Evolutionary conservation across 2,888 invertebrate species (phyloP), one percentile per base, ranked within the genome.

Genomic region (Lycocerus yunnanus): DNA sequence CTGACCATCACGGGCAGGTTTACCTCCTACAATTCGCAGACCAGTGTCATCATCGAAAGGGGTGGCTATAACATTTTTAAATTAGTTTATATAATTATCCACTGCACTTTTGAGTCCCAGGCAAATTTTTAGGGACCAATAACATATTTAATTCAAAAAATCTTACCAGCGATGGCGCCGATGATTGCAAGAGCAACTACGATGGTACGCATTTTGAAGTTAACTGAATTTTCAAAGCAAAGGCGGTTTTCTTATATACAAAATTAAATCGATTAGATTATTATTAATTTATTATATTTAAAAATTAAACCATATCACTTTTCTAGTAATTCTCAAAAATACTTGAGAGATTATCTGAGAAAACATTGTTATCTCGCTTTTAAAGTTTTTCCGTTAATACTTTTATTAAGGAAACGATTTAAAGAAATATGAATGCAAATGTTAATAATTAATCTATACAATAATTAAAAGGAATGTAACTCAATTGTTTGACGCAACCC

Each of bases 11-110:
- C 85, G 85, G 0, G 88, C 86, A 20, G 84, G 84, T 66, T 82
- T 82, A 0, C 89, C 89, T 2, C 89, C 89, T 0, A 89, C 89
- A 43, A 89, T 89, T 76, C 86, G 43, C n/a, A 43, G 43, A 43
- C 43, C n/a, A n/a, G n/a, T 0, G 2, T 43, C 43, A 43, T 43
- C 43, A 6, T 43, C 43, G 13, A 43, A n/a, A 2, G n/a, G n/a
- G n/a, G n/a, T 43, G 43, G 43, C 18, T 15, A n/a, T 18, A 61
- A 11, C 2, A 13, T 16, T 15, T 15, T 10, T 0, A 15, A 15
- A 15, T 16, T 3, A 14, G 60, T 13, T 15, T n/a, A 15, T n/a
- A n/a, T 21, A 9, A 21, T 9, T 21, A 21, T 21, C n/a, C n/a
- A n/a, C n/a, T n/a, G n/a, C n/a, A 21, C 21, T 9, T 21, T 21